These are phyloP conservation scores for Brevimyrus niger DNA, from an alignment of 2,113 vertebrate species.

Conservation along the genomic window DNA sequence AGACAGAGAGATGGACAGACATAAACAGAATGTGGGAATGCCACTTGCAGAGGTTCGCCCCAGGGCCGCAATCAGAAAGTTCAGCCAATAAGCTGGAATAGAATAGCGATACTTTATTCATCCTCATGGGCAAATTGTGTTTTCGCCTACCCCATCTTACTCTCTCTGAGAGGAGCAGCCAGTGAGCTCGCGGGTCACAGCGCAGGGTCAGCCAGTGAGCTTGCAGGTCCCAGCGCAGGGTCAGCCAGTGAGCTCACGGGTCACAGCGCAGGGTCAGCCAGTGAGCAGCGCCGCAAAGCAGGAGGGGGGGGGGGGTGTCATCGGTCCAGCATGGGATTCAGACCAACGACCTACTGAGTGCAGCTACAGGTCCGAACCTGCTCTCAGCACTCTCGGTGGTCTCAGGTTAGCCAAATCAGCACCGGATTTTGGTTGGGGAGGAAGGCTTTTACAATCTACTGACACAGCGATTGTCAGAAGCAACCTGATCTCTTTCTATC, in stretches of 20 bases:
- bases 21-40: not conserved
- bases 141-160: not conserved
- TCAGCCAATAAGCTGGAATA: not conserved
- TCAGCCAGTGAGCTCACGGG: not conserved
- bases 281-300: not conserved
- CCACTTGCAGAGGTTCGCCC: not conserved
- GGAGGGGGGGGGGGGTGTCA: not conserved
- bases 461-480: not conserved
- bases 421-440: not conserved
- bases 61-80: not conserved
- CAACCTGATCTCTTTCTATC: not conserved
- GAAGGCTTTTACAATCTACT: not conserved
- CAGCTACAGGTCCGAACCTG: not conserved
- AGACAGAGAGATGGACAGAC: slow-evolving; percentile 2
- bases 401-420: not conserved
- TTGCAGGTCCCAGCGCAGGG: not conserved
- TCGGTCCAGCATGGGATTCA: not conserved
- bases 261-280: not conserved
- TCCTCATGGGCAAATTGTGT: not conserved
- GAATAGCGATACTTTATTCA: not conserved
- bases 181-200: not conserved
- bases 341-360: not conserved
- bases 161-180: not conserved
- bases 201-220: not conserved
- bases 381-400: not conserved